Evolutionary conservation across 2,113 vertebrate species (phyloP), one percentile per base, ranked within the genome.

Genomic region (Myotis lucifugus): DNA sequence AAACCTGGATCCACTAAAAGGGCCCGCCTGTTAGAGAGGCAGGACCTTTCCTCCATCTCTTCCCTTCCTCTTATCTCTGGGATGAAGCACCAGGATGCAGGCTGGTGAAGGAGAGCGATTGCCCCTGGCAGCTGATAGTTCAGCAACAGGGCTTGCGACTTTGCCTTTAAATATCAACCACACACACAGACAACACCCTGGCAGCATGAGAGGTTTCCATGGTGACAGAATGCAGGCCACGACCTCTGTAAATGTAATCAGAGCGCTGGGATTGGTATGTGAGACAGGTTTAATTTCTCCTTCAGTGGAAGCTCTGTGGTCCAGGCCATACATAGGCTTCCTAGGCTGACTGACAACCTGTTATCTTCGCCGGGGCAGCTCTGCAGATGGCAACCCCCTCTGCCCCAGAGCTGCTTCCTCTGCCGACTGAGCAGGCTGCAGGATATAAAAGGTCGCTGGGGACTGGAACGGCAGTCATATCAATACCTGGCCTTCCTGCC

Each of bases 211-310:
- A 95, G 97, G 98, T 99, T 98, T 98, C 98, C 98, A 98, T 98
- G 98, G 98, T 96, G 97, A 98, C 98, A 97, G 98, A 97, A 98
- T 94, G 95, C 97, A 98, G 98, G 98, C 98, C 98, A 69, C 88
- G 98, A 98, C 98, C 98, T 97, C 98, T 98, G 98, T 97, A 98
- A 98, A 98, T 98, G 98, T 97, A 98, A 98, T 98, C 98, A 98
- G 98, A 98, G 98, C 97, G n/a, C 97, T 97, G 98, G 98, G 98
- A 98, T 97, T 95, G 97, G 92, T 97, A 95, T 98, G 98, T 97
- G 97, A 98, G 98, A 98, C 98, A 98, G 98, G 96, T 98, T 98
- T 98, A 98, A 98, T 98, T 98, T 98, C 98, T 98, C 97, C 94
- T 94, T 96, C 77, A 11, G 97, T 95, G 91, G 97, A 97, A 98